Conservation (phyloP, 2,113 vertebrate genomes). For the Neopipo cinnamomea region DNA sequence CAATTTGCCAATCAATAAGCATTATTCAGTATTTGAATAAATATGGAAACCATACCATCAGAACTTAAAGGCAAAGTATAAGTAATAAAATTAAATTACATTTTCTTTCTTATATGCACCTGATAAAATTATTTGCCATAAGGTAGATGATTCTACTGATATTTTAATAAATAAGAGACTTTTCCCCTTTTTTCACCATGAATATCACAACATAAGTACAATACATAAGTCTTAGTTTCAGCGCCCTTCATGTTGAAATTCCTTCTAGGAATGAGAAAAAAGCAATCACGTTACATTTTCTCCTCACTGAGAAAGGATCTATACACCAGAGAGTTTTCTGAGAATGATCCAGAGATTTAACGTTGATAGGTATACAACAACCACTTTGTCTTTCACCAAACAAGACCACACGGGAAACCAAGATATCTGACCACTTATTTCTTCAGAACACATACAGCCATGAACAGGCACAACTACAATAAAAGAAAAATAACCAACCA, state of each 20-base stretch:
- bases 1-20: not conserved
- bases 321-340: not conserved
- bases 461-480: not conserved
- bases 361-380: not conserved
- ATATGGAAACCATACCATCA: not conserved
- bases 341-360: not conserved
- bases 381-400: not conserved
- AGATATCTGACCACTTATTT: not conserved
- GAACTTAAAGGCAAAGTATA: not conserved
- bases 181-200: not conserved
- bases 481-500: not conserved
- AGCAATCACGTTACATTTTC: not conserved
- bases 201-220: not conserved
- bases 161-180: not conserved
- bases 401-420: not conserved
- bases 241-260: not conserved
- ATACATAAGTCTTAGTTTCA: not conserved
- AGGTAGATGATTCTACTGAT: not conserved
- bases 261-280: not conserved
- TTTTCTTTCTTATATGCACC: not conserved
- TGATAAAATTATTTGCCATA: not conserved
- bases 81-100: not conserved
- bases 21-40: not conserved
- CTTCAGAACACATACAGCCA: not conserved
- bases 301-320: not conserved